A percentile compares a stretch with the other conserved stretches of the same genome.
Conservation (phyloP, 23 tunicate species). For the Styela clava region DNA sequence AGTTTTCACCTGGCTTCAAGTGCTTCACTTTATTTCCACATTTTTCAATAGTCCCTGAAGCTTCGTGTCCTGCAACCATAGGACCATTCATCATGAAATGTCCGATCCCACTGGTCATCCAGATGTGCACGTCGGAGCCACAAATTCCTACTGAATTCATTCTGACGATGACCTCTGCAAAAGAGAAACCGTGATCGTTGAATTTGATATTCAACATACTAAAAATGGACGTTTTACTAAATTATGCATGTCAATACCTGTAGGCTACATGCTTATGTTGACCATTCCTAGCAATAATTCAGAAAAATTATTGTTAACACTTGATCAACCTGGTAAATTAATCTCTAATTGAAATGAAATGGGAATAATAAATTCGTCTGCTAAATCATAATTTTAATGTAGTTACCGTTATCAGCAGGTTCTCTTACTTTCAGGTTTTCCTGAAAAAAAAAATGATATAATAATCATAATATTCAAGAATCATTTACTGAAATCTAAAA, state of each 20-base stretch:
- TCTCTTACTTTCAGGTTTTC: background rate
- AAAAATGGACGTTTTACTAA: background rate
- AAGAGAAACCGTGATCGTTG: background rate
- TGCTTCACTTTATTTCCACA: conserved; percentile 22
- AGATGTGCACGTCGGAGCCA: conserved; percentile 42
- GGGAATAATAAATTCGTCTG: too few relatives aligned
- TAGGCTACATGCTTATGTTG: too few relatives aligned
- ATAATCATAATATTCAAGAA: too few relatives aligned
- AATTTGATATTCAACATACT: too few relatives aligned
- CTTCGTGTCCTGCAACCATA: conserved; percentile 42
- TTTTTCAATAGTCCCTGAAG: conserved; percentile 21
- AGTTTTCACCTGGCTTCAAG: conserved; percentile 20
- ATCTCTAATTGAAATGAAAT: too few relatives aligned
- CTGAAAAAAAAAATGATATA: background rate
- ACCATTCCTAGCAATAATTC: background rate
- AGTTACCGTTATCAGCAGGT: background rate
- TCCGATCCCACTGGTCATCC: conserved; percentile 34
- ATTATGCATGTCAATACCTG: too few relatives aligned
- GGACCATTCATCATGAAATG: conserved; percentile 14
- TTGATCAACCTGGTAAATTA: too few relatives aligned
- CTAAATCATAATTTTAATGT: too few relatives aligned
- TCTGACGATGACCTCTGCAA: conserved; percentile 24
- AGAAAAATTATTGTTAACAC: too few relatives aligned
- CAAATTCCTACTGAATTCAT: conserved; percentile 36
- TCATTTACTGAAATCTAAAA: too few relatives aligned